phyloP scores from a whole-genome alignment of 2,113 vertebrate species.

The human region DNA sequence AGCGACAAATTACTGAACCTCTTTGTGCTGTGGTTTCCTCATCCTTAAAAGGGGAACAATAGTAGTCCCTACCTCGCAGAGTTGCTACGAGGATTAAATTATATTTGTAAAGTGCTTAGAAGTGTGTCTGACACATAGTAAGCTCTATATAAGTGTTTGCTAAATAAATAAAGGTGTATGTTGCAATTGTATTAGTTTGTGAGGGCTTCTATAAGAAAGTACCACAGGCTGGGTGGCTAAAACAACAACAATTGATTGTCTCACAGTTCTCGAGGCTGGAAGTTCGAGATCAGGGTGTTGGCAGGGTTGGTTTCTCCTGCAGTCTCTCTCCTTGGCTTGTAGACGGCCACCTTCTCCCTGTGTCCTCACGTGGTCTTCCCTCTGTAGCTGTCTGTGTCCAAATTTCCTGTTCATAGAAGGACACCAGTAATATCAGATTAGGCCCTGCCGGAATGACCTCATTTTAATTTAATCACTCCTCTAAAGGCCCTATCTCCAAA shows the following conservation, averaged over 20 bases:
- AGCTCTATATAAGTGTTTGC: not conserved
- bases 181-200: not conserved
- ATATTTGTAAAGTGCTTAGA: slow-evolving; percentile 13
- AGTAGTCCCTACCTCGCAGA: not conserved
- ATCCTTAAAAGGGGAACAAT: not conserved
- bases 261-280: not conserved
- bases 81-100: not conserved
- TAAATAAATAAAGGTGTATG: not conserved
- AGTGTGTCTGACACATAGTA: not conserved
- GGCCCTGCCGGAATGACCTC: not conserved
- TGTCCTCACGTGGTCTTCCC: not conserved
- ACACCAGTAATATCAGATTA: not conserved
- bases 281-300: not conserved
- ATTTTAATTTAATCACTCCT: not conserved
- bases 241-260: not conserved
- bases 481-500: not conserved
- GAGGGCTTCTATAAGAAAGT: not conserved
- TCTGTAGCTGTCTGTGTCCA: not conserved
- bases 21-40: not conserved
- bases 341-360: not conserved
- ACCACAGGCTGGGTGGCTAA: not conserved
- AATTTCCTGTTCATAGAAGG: not conserved
- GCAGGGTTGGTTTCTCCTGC: not conserved
- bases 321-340: not conserved
- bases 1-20: not conserved